A percentile compares a stretch with the other conserved stretches of the same genome.
phyloP scores from a whole-genome alignment of 2,797 vertebrate genomes.

The Malacoraja senta region DNA sequence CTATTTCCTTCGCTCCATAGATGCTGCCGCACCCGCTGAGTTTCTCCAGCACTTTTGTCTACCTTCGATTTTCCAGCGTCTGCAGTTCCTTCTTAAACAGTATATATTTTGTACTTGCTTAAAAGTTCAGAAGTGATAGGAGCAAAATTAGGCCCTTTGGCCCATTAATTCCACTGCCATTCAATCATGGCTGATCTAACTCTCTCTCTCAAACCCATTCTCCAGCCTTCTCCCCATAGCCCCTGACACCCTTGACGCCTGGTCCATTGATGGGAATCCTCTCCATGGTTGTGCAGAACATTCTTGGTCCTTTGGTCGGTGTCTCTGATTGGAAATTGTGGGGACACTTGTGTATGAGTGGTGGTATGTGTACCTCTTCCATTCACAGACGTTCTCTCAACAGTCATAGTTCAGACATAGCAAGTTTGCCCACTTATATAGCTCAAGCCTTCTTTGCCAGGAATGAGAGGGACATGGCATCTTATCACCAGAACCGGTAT shows the following conservation, averaged over 20 bases:
- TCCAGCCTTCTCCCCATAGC: no score
- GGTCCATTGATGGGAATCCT: no score
- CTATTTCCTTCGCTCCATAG: no score
- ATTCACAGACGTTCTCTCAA: background rate
- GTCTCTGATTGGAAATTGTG: background rate
- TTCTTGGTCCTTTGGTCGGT: background rate
- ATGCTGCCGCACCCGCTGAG: no score
- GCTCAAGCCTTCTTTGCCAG: background rate
- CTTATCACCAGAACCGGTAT: background rate
- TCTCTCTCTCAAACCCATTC: no score
- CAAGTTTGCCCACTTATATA: background rate
- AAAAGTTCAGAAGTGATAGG: no score
- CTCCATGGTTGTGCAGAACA: background rate
- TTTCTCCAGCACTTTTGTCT: no score
- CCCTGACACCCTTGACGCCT: background rate
- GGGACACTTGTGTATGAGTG: background rate
- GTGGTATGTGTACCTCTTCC: background rate
- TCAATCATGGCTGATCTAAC: no score
- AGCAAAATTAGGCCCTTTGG: no score
- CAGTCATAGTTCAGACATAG: background rate
- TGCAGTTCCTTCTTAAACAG: no score
- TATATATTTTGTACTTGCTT: background rate
- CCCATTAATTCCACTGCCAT: no score
- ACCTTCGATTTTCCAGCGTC: no score
- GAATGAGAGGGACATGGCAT: background rate